Percentiles rank a stretch among this genome's conserved stretches.
phyloP scores from a whole-genome alignment of 2,113 vertebrate genomes.

The Pteruthius melanotis region DNA sequence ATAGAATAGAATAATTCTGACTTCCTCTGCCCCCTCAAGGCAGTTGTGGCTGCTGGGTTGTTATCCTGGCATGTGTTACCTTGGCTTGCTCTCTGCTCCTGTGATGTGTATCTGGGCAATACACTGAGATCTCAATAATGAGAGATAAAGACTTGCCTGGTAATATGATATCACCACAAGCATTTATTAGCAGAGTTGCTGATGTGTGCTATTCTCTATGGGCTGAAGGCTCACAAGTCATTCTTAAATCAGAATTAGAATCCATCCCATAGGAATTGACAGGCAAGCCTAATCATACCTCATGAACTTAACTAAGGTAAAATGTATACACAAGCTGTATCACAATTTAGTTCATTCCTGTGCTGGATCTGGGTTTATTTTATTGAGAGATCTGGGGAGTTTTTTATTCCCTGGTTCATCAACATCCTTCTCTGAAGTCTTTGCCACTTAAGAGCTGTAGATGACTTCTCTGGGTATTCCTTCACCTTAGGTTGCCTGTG shows the following conservation, averaged over 20 bases:
- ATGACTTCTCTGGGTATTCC: neutral
- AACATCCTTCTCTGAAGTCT: neutral
- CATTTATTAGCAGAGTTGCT: neutral
- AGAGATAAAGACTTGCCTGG: neutral
- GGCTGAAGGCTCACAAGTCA: neutral
- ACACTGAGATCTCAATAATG: neutral
- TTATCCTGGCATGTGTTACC: neutral
- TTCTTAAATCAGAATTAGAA: neutral
- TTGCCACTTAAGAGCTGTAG: neutral
- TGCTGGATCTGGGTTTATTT: neutral
- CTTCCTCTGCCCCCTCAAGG: neutral
- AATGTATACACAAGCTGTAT: neutral
- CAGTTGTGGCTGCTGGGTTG: neutral
- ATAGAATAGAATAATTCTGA: neutral
- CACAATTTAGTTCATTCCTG: neutral
- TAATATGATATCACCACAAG: neutral
- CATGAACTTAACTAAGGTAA: neutral
- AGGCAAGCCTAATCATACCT: neutral
- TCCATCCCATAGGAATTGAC: neutral
- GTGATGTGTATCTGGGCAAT: neutral
- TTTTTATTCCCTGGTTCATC: neutral
- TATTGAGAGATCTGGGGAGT: fast-evolving
- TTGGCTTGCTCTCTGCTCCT: neutral
- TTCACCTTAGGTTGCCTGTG: neutral
- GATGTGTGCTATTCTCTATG: neutral